Evolutionary conservation across 2,797 vertebrate genomes (phyloP), one percentile per base, ranked within the genome.

Genomic region (Parauchenoglanis punctatus): DNA sequence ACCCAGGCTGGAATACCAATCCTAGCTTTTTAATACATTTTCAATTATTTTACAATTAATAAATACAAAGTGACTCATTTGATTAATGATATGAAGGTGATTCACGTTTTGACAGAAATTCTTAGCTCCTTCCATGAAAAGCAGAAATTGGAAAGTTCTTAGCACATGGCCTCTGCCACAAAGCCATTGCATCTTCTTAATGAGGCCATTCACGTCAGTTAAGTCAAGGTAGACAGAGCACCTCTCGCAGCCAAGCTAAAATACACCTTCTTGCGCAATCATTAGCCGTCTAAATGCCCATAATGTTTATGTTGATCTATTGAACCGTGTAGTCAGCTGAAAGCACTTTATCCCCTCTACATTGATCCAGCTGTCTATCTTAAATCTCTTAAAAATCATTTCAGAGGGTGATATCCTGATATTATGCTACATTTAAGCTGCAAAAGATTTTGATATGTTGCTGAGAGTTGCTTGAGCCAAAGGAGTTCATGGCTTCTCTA

Each of bases 161-260:
- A 70, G 83, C 72, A 46, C 86, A 89, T 88, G 80, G 40, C 87
- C 88, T 87, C 76, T 87, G 81, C 80, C 88, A 88, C 73, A 25
- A 72, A 89, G 72, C 77, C 76, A 91, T 90, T 84, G 89, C 73
- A 90, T 86, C 56, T 31, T 85, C 86, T 87, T 90, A 91, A 92
- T 91, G 89, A 89, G 89, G 84, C 88, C 59, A 89, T 91, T 89
- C 76, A 83, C 84, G 86, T 89, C 86, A 88, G 87, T 90, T 90
- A 87, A 88, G 87, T 91, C 86, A 89, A 85, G 82, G 84, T 73
- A 87, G 81, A 89, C 76, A 63, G 85, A 90, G 83, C 85, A 84
- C 75, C 76, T 89, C 88, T 88, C 83, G 78, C 44, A 88, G 40
- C 84, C 40, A 8, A 78, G 88, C 28, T 85, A 89, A 91, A 91